Evolutionary conservation across 2,888 invertebrate genomes (phyloP).

Genomic region (Lymantria dispar): DNA sequence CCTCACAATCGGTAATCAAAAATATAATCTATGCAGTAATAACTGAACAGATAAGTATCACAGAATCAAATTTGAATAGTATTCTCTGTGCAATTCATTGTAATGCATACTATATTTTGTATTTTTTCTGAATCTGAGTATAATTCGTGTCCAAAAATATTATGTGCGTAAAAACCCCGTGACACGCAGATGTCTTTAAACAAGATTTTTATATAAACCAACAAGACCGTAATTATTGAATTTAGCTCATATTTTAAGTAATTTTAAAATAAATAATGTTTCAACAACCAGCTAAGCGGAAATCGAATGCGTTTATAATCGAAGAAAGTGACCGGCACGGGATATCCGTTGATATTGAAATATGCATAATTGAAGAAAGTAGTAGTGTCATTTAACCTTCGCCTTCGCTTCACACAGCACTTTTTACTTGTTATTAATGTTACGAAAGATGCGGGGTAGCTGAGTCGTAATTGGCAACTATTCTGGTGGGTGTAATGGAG

Average conservation of each 20-base stretch:
- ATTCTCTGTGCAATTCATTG: too few relatives aligned
- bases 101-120: too few relatives aligned
- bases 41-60: too few relatives aligned
- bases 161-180: too few relatives aligned
- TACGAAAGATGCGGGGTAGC: conserved; percentile 39
- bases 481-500: conserved; percentile 38
- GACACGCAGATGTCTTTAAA: too few relatives aligned
- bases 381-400: conserved; percentile 14
- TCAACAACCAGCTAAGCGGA: conserved; percentile 2
- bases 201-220: too few relatives aligned
- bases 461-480: conserved; percentile 29
- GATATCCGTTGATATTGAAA: conserved; percentile 31
- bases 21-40: too few relatives aligned
- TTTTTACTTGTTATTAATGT: conserved; percentile 8
- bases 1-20: too few relatives aligned
- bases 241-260: neutral
- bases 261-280: neutral
- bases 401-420: conserved; percentile 3
- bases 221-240: too few relatives aligned
- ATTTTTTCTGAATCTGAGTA: too few relatives aligned
- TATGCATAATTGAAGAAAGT: conserved; percentile 36
- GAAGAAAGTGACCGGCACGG: conserved; percentile 20
- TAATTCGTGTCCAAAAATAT: too few relatives aligned
- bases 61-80: too few relatives aligned
- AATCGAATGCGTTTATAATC: conserved; percentile 11